A percentile compares a stretch with the other conserved stretches of the same genome.
phyloP scores from a whole-genome alignment of 2,797 vertebrate genomes.

The Delichon dasypus region DNA sequence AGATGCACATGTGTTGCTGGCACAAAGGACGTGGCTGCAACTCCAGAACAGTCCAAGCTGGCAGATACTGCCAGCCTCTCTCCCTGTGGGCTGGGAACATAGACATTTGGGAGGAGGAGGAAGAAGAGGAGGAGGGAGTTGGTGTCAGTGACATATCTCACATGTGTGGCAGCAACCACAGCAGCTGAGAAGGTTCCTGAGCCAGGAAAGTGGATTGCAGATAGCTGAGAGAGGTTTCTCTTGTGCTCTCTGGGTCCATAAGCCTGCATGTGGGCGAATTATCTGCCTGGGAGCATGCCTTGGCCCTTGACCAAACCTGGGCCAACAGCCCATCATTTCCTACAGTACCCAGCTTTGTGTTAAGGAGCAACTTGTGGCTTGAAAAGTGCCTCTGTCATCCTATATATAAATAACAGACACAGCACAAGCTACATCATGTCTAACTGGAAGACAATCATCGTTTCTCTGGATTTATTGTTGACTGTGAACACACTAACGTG shows the following conservation, averaged over 20 bases:
- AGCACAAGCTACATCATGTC: background rate
- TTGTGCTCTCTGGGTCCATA: background rate
- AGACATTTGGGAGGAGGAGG: background rate
- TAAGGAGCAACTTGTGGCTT: background rate
- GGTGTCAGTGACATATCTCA: background rate
- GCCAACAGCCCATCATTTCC: background rate
- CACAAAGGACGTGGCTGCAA: background rate
- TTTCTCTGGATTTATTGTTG: constrained; percentile 34
- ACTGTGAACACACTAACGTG: constrained; percentile 15
- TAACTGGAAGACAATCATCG: background rate
- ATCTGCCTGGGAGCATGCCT: background rate
- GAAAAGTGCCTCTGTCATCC: background rate
- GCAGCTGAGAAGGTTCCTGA: background rate
- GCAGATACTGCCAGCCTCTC: background rate
- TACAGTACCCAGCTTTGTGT: background rate
- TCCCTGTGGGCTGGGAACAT: background rate
- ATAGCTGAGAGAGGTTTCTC: background rate
- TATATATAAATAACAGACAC: background rate
- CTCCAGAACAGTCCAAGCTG: background rate
- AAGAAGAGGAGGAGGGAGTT: background rate
- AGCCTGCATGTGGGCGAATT: background rate
- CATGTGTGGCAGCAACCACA: rapidly evolving
- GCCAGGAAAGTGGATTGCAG: background rate
- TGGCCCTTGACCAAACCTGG: background rate
- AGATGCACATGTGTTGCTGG: rapidly evolving